A percentile compares a stretch with the other conserved stretches of the same genome.
These are phyloP conservation scores for Calyptomena viridis DNA, from an alignment of 2,113 vertebrate species.

Conservation along the genomic window DNA sequence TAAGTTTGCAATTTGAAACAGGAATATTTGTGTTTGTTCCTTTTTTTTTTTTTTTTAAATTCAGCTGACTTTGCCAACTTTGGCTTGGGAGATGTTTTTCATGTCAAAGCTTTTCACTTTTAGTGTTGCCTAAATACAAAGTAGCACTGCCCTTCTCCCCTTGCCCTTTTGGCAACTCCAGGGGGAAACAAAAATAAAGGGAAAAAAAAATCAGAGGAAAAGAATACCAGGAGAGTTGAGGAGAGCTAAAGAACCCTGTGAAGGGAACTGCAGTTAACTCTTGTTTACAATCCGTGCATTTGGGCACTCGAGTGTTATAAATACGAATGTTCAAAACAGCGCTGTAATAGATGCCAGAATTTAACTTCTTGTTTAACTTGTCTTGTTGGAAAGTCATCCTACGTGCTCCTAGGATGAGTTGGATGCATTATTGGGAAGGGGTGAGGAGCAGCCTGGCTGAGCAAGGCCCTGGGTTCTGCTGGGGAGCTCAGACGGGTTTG, in stretches of 20 bases:
- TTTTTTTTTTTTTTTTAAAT: not conserved
- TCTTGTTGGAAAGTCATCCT: not conserved
- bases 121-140: not conserved
- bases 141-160: not conserved
- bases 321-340: not conserved
- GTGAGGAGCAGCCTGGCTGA: not conserved
- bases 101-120: not conserved
- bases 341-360: not conserved
- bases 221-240: not conserved
- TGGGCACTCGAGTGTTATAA: not conserved
- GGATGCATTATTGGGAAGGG: not conserved
- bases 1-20: not conserved
- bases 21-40: fast-evolving
- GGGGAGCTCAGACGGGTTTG: not conserved
- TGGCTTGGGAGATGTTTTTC: not conserved
- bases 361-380: not conserved
- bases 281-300: not conserved
- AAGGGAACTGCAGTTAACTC: not conserved
- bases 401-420: not conserved
- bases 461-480: not conserved
- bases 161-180: not conserved
- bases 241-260: not conserved
- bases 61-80: not conserved
- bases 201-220: not conserved
- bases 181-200: too few species aligned